Evolutionary conservation across 1,140 invertebrate genomes (phyloP), one percentile per base, ranked within the genome.

Genomic region (Stratiolaelaps scimitus): DNA sequence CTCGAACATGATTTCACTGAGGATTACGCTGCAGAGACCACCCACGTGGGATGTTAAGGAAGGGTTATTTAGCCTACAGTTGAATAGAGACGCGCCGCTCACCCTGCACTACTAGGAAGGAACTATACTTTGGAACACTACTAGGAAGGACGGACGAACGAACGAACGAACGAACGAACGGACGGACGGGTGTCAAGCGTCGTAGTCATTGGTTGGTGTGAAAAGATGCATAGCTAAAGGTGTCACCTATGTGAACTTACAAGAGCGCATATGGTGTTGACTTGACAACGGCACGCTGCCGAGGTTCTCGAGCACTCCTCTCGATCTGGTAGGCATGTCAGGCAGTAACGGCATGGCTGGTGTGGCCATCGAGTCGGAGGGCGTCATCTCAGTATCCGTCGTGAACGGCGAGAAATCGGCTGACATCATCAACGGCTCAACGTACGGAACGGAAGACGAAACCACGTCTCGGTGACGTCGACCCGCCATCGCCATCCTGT

Each of bases 331-430:
- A 43, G 80, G 81, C 76, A 83, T 81, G 72, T 83, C 82, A 48
- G 79, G 81, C 23, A 83, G 75, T 2, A 83, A 71, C 1, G 82
- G 82, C 82, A 83, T 83, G 7, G 81, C 81, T 1, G 81, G 81
- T 4, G 80, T 80, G 43, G 69, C 46, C 68, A 75, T 75, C n/a
- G 68, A 65, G 34, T 29, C 66, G 64, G 64, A 40, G 17, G 65
- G 43, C 65, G 53, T 71, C 23, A 46, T 48, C 40, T 70, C 69
- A n/a, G 47, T n/a, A 70, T 80, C 79, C 65, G 73, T 74, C 68
- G 74, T 67, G 68, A 30, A 66, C 53, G 40, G 28, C 13, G 67
- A 48, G 53, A 71, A 72, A 28, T 73, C 73, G 68, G 45, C 64
- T 17, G 64, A 44, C 64, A 65, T 65, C 64, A 65, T 65, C 65